Evolutionary conservation across 2,888 invertebrate genomes (phyloP).

Genomic region (Cephus runcator): DNA sequence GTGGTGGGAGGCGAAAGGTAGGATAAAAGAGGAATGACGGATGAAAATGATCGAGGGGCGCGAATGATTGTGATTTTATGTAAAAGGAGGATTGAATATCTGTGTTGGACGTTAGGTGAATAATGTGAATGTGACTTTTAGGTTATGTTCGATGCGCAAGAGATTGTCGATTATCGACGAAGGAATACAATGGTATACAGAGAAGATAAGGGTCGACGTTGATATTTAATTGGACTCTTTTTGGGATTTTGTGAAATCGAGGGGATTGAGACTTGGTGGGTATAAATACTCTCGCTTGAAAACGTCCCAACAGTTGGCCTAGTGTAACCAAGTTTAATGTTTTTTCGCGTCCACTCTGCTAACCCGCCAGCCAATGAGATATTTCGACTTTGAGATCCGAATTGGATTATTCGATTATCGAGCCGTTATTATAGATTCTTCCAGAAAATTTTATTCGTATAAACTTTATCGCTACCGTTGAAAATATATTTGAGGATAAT

Average conservation of each 20-base stretch:
- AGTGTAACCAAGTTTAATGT: conserved; percentile 54
- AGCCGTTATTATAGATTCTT: conserved; percentile 54
- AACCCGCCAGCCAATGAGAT: too few species aligned
- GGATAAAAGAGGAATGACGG: not conserved
- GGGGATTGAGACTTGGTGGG: not conserved
- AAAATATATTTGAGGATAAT: conserved; percentile 38
- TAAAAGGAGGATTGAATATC: not conserved
- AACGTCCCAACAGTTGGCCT: conserved; percentile 60
- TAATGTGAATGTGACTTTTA: too few species aligned
- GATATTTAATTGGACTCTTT: not conserved
- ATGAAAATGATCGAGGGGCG: not conserved
- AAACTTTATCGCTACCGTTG: conserved; percentile 62
- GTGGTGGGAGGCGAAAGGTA: not conserved
- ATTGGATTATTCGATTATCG: conserved; percentile 46
- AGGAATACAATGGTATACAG: not conserved
- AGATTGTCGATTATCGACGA: not conserved
- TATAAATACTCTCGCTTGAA: conserved; percentile 36
- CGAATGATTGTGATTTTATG: not conserved
- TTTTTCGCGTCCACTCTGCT: conserved; percentile 33
- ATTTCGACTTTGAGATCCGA: conserved; percentile 19
- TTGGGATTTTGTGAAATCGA: not conserved
- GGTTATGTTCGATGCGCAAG: too few species aligned
- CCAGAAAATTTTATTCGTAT: conserved; percentile 59
- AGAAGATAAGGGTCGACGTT: not conserved
- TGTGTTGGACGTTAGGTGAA: too few species aligned